phyloP scores from a whole-genome alignment of 2,113 vertebrate species.

The Microcebus ravelobensis region DNA sequence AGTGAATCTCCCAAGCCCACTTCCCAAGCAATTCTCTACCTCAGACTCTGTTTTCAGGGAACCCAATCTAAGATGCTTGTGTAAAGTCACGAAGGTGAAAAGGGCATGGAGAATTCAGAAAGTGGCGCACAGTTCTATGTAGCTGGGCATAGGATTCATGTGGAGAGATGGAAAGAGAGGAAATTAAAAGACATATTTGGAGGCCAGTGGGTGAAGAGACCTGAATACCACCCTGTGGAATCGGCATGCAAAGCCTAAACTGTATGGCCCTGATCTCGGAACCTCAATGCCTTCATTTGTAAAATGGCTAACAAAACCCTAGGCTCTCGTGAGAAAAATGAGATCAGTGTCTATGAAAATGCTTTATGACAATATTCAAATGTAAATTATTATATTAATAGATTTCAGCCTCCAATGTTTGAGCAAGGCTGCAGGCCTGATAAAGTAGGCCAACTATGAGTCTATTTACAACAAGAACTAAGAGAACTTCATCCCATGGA shows the following conservation, averaged over 20 bases:
- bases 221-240: neutral
- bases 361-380: neutral
- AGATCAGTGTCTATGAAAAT: neutral
- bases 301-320: neutral
- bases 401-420: neutral
- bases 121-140: neutral
- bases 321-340: neutral
- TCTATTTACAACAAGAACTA: neutral
- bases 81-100: neutral
- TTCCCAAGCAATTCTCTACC: neutral
- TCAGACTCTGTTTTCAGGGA: neutral
- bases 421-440: neutral
- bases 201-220: neutral
- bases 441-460: neutral
- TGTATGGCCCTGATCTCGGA: neutral
- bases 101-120: neutral
- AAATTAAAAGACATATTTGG: neutral
- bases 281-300: neutral
- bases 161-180: neutral
- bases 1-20: neutral
- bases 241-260: neutral
- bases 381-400: neutral
- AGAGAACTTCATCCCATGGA: neutral
- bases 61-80: neutral
- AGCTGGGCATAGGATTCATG: neutral